A percentile compares a stretch with the other conserved stretches of the same genome.
Conservation (phyloP, 1,140 invertebrate genomes). For the Aplysia californica region DNA sequence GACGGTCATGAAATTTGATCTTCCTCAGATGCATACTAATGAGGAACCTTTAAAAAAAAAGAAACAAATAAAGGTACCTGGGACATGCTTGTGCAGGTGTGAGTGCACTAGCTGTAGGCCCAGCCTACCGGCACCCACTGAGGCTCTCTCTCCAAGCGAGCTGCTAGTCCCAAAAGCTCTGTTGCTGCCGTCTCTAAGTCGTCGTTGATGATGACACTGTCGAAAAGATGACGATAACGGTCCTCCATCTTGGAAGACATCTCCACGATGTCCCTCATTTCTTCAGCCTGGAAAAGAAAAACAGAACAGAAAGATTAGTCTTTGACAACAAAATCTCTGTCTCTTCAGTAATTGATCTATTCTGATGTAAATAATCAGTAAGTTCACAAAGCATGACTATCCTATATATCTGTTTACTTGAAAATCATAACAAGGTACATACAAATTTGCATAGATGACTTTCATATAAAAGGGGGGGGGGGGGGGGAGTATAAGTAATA, state of each 20-base stretch:
- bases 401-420: not conserved
- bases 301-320: not conserved
- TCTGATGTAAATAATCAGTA: not conserved
- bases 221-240: slow-evolving; percentile 95
- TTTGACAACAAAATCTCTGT: not conserved
- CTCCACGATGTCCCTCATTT: slow-evolving; percentile 89
- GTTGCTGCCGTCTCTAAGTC: slow-evolving; percentile 93
- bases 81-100: not conserved
- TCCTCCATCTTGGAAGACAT: slow-evolving; percentile 91
- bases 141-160: slow-evolving; percentile 89
- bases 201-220: slow-evolving; percentile 91
- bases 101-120: slow-evolving; percentile 77
- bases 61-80: not conserved
- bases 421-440: not conserved
- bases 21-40: not conserved
- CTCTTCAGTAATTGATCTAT: too few species aligned
- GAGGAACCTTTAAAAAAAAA: not conserved
- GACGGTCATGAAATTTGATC: not conserved
- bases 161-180: slow-evolving; percentile 89
- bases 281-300: slow-evolving; percentile 81
- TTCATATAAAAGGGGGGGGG: not conserved
- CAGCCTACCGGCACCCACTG: slow-evolving; percentile 99
- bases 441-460: not conserved
- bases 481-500: too few species aligned
- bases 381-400: not conserved